Percentiles rank a stretch among this genome's conserved stretches.
Evolutionary conservation across 2,888 invertebrate genomes (phyloP).

Genomic region (Listrodromus nycthemerus): DNA sequence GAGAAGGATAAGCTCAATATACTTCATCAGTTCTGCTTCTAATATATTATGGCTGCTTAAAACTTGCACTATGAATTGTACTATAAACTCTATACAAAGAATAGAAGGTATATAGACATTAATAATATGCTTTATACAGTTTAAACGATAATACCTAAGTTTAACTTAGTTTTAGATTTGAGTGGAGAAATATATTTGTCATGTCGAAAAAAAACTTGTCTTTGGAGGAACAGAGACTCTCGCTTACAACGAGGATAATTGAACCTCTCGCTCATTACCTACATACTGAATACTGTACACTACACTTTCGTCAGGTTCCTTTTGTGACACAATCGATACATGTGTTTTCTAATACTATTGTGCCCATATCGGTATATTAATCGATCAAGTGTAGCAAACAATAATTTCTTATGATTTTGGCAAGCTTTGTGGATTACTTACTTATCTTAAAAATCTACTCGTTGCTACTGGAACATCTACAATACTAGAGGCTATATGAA

Average conservation of each 20-base stretch:
- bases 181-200: constrained; percentile 54
- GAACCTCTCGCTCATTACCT: constrained; percentile 51
- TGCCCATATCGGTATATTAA: constrained; percentile 51
- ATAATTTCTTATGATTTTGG: constrained; percentile 65
- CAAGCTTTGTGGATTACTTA: constrained; percentile 63
- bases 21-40: constrained; percentile 73
- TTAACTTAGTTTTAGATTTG: constrained; percentile 48
- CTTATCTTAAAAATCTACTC: constrained; percentile 33
- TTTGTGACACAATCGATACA: constrained; percentile 51
- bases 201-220: constrained; percentile 58
- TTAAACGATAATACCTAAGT: constrained; percentile 60
- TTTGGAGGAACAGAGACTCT: constrained; percentile 60
- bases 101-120: constrained; percentile 65
- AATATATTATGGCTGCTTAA: constrained; percentile 72
- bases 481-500: constrained; percentile 31
- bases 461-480: constrained; percentile 44
- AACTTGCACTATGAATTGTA: constrained; percentile 69
- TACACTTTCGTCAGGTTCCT: constrained; percentile 43
- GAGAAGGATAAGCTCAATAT: constrained; percentile 67
- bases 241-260: constrained; percentile 42
- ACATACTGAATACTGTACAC: constrained; percentile 64
- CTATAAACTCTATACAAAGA: constrained; percentile 69
- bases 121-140: constrained; percentile 65
- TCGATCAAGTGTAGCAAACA: constrained; percentile 48
- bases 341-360: constrained; percentile 64